Base-by-base conservation (phyloP, 2,797 vertebrate genomes). In the Odontamblyopus rebecca region DNA sequence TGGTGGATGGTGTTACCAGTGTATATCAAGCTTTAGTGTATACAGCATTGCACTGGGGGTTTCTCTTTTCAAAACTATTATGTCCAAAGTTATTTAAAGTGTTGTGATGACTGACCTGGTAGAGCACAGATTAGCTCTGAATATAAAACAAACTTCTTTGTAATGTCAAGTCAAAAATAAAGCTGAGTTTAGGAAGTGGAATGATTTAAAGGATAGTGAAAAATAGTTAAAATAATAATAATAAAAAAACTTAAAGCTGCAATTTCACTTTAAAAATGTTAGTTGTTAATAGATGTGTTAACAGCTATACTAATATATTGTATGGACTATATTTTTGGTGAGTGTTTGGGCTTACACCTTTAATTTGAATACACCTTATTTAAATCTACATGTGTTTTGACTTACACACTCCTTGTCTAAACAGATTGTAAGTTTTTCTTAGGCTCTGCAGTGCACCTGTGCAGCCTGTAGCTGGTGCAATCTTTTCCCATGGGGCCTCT, bases 401-500 rank as follows among this genome's bases (percentile, higher is more conserved):
- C 48, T 27, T 26, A 0, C 30, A 50, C 38, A 6, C 9, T 32
- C 1, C 23, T 38, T 26, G 8, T 35, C 35, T 44, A 44, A 66
- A 66, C 41, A 50, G 13, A 29, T 9, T 48, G n/a, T 3, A 16
- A 48, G 13, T 26, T 23, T 64, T 48, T 4, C 11, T 50, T 41
- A 41, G 18, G 23, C 38, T 44, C n/a, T 23, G 44, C 44, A 48
- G 23, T 30, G 26, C 64, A 66, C 44, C 64, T 29, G 27, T 26
- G 50, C 29, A 63, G 44, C 41, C 44, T 69, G 51, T 69, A 27
- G 32, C 18, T 35, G 67, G 68, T 72, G 29, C 78, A 44, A 35
- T 72, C 50, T 79, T 85, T 89, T 79, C 77, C 81, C 74, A 71
- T 80, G 80, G 30, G 75, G 61, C 71, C 72, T 64, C 68, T 7